Percentiles rank a stretch among this genome's conserved stretches.
Conservation (phyloP, 2,888 invertebrate species). For the Rhingia rostrata region DNA sequence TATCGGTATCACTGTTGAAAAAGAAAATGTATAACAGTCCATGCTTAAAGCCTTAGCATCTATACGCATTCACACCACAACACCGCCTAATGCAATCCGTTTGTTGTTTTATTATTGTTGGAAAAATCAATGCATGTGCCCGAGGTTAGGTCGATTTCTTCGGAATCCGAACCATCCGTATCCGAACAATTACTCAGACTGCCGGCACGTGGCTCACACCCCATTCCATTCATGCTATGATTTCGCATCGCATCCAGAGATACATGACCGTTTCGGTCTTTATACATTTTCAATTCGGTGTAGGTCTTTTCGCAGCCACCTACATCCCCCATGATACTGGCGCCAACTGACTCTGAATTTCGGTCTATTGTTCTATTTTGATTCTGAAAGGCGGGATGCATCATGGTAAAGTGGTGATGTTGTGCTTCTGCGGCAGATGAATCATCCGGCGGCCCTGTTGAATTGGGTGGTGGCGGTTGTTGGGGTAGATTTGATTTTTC, state of each 20-base stretch:
- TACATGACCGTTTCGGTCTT: slow-evolving; percentile 77
- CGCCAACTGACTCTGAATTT: slow-evolving; percentile 61
- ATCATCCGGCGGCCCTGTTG: slow-evolving; percentile 59
- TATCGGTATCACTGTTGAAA: slow-evolving; percentile 41
- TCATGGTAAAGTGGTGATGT: slow-evolving; percentile 80
- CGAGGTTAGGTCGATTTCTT: slow-evolving; percentile 83
- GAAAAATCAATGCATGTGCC: slow-evolving; percentile 83
- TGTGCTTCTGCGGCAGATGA: slow-evolving; percentile 57
- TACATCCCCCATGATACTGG: slow-evolving; percentile 64
- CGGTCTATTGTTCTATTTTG: slow-evolving; percentile 76
- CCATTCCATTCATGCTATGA: slow-evolving; percentile 77
- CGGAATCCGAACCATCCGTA: slow-evolving; percentile 82
- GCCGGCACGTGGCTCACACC: slow-evolving; percentile 67
- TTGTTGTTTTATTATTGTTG: slow-evolving; percentile 79
- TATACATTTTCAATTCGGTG: slow-evolving; percentile 82
- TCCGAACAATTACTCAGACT: slow-evolving; percentile 79
- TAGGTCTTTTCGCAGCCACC: slow-evolving; percentile 80
- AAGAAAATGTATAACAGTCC: slow-evolving; percentile 14
- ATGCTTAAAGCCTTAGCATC: slow-evolving; percentile 18
- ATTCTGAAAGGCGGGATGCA: slow-evolving; percentile 82
- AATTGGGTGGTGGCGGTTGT: slow-evolving; percentile 73
- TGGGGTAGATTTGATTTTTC: slow-evolving; percentile 74
- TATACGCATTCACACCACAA: background rate
- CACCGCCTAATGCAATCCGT: slow-evolving; percentile 53
- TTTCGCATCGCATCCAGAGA: slow-evolving; percentile 65